Evolutionary conservation across 1,140 invertebrate genomes (phyloP).

Genomic region (Drosophila truncata): DNA sequence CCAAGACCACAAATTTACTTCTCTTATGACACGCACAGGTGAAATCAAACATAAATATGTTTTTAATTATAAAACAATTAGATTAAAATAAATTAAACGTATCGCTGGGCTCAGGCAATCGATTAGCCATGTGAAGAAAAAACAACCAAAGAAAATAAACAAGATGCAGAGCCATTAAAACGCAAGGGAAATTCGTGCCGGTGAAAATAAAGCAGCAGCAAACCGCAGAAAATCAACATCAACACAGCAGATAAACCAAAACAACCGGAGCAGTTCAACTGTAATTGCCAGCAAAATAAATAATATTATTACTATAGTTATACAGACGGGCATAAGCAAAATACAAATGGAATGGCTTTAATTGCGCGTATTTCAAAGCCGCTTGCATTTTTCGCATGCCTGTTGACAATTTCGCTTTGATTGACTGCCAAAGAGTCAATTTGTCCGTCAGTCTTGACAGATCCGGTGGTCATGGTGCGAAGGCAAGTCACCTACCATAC

Average conservation of each 20-base stretch:
- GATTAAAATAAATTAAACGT: slow-evolving; percentile 83
- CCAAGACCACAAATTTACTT: slow-evolving; percentile 15
- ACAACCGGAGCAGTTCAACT: slow-evolving; percentile 29
- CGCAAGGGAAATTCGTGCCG: slow-evolving; percentile 66
- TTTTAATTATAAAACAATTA: slow-evolving; percentile 82
- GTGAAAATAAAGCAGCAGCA: slow-evolving; percentile 65
- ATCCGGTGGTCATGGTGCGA: slow-evolving; percentile 21
- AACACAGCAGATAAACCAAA: slow-evolving; percentile 20
- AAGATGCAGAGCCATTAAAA: slow-evolving; percentile 50
- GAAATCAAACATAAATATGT: slow-evolving; percentile 67
- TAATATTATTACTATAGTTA: slow-evolving; percentile 47
- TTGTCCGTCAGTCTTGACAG: slow-evolving; percentile 34
- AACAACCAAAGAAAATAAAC: slow-evolving; percentile 37
- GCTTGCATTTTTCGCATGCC: slow-evolving; percentile 64
- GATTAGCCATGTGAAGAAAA: slow-evolving; percentile 59
- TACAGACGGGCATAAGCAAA: slow-evolving; percentile 5
- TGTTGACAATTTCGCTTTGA: slow-evolving; percentile 43
- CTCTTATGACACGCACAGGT: slow-evolving; percentile 48
- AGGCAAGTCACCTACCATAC: slow-evolving; percentile 2
- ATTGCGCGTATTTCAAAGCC: slow-evolving; percentile 53
- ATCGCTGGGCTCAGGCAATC: slow-evolving; percentile 77
- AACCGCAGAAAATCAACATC: slow-evolving; percentile 47
- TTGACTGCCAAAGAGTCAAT: slow-evolving; percentile 47
- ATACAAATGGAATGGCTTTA: slow-evolving; percentile 53
- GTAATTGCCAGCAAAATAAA: slow-evolving; percentile 68